Percentiles rank a stretch among this genome's conserved stretches.
phyloP scores from a whole-genome alignment of 2,797 vertebrate species.

The Steatocranus sp. region DNA sequence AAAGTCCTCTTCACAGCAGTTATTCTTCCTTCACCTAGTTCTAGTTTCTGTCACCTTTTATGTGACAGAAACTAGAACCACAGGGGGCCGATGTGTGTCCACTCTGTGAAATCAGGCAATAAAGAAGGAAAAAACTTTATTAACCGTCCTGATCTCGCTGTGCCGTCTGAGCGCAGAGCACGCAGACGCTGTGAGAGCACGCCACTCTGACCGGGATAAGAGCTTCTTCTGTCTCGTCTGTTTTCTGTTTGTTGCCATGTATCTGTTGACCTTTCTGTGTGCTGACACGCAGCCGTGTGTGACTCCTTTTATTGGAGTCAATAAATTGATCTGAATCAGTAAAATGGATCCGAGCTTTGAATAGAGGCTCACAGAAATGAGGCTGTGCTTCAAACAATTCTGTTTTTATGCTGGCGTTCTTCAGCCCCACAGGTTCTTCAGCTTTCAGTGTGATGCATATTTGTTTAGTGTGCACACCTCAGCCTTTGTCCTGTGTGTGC shows the following conservation, averaged over 20 bases:
- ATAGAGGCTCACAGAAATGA: neutral
- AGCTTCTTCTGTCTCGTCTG: neutral
- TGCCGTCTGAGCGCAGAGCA: neutral
- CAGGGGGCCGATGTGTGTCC: neutral
- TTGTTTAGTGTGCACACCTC: neutral
- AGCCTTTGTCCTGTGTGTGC: accelerated
- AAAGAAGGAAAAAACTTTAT: neutral
- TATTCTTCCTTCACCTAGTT: neutral
- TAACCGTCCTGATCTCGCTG: neutral
- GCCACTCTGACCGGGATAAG: neutral
- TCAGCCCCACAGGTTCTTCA: neutral
- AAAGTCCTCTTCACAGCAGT: neutral
- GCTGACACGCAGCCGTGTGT: neutral
- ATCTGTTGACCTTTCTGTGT: neutral
- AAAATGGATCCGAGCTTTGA: neutral
- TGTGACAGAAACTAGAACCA: neutral
- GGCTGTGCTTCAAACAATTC: neutral
- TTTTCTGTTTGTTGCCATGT: neutral
- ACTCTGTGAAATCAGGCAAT: accelerated
- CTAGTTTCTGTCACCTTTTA: too few species aligned
- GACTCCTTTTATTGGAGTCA: neutral
- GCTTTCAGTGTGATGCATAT: neutral
- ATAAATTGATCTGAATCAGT: neutral
- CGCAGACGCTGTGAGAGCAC: neutral
- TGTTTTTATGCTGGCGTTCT: neutral